Evolutionary conservation across 1,140 invertebrate species (phyloP).

Genomic region (Drosophila lini): DNA sequence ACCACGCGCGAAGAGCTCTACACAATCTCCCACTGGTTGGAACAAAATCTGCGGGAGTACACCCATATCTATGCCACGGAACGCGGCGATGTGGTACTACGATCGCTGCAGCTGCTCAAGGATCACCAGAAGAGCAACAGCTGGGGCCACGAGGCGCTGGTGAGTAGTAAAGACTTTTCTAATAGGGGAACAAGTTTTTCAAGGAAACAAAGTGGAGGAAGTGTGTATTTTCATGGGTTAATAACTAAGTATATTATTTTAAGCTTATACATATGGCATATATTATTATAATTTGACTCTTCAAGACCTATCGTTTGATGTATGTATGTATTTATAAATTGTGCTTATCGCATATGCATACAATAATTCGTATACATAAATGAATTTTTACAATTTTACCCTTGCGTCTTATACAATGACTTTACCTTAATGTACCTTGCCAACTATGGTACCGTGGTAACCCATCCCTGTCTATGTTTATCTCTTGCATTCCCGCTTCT

Average conservation of each 20-base stretch:
- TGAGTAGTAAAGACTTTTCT: constrained; percentile 40
- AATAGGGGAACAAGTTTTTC: background rate
- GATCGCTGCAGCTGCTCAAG: constrained; percentile 90
- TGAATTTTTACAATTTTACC: no score
- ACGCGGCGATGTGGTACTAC: constrained; percentile 90
- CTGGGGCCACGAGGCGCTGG: constrained; percentile 86
- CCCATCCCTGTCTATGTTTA: background rate
- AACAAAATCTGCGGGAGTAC: constrained; percentile 91
- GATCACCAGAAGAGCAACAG: constrained; percentile 92
- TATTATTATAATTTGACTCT: no score
- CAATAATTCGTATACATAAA: no score
- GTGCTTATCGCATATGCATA: no score
- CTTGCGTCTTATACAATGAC: background rate
- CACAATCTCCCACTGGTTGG: constrained; percentile 93
- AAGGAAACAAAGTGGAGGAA: background rate
- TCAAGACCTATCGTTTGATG: no score
- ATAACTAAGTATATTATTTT: background rate
- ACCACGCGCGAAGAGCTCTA: constrained; percentile 87
- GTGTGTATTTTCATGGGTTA: background rate
- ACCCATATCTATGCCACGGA: constrained; percentile 92
- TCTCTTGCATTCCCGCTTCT: no score
- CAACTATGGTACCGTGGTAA: background rate
- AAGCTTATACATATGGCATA: no score
- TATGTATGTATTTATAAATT: no score
- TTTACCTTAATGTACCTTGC: background rate